These are phyloP conservation scores for Sebastes iracundus DNA, from an alignment of 2,797 vertebrate species.

Conservation along the genomic window DNA sequence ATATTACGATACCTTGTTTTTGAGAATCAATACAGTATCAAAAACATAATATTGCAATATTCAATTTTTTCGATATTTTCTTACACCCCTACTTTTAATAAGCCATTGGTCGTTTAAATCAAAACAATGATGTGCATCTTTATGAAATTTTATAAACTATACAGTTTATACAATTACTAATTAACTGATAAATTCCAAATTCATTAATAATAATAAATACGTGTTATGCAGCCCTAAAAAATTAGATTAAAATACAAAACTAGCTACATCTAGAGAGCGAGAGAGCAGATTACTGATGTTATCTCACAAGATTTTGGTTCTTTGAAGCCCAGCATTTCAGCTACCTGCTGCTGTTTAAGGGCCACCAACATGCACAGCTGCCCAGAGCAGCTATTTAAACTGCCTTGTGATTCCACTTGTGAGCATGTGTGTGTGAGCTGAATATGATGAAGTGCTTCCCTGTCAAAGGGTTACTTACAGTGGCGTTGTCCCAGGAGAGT, in stretches of 20 bases:
- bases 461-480: constrained; percentile 73
- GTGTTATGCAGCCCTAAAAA: not conserved
- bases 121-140: not conserved
- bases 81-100: not conserved
- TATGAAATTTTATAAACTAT: not conserved
- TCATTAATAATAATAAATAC: not conserved
- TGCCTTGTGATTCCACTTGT: constrained; percentile 17
- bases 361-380: constrained; percentile 27
- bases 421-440: constrained; percentile 46
- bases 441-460: constrained; percentile 73
- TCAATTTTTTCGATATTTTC: too few relatives aligned
- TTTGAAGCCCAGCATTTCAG: constrained; percentile 10
- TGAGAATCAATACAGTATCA: too few relatives aligned
- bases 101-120: not conserved
- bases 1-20: too few relatives aligned
- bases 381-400: constrained; percentile 37
- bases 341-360: constrained; percentile 13
- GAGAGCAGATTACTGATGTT: not conserved
- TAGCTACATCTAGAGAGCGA: not conserved
- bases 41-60: too few relatives aligned
- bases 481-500: constrained; percentile 57
- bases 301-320: not conserved
- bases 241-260: not conserved
- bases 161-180: not conserved
- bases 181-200: not conserved